These are phyloP conservation scores for Dugesia japonica DNA, from an alignment of 2,888 invertebrate species.

Conservation along the genomic window DNA sequence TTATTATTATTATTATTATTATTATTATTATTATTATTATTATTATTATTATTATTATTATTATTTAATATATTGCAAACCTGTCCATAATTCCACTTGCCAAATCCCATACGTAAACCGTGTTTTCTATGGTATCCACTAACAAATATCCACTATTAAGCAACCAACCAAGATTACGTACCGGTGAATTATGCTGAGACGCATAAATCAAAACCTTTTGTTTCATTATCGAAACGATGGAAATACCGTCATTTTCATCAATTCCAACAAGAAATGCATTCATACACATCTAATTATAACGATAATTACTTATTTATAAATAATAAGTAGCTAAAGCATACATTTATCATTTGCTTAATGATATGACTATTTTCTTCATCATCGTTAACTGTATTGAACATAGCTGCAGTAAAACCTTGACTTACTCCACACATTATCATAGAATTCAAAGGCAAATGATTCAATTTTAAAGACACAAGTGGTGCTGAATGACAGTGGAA, in stretches of 20 bases:
- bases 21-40: background rate
- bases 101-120: background rate
- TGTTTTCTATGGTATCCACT: background rate
- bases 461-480: background rate
- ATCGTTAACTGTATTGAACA: background rate
- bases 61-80: background rate
- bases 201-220: background rate
- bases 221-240: background rate
- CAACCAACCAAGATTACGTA: background rate
- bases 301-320: background rate
- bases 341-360: background rate
- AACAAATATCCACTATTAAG: background rate
- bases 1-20: background rate
- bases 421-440: background rate
- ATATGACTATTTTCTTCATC: conserved; percentile 6
- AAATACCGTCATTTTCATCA: background rate
- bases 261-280: background rate
- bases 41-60: background rate
- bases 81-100: background rate
- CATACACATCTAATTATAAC: background rate
- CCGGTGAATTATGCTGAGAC: background rate
- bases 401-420: background rate
- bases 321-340: background rate
- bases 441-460: conserved; percentile 20
- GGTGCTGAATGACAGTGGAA: background rate